Evolutionary conservation across 2,113 vertebrate species (phyloP).

Genomic region (Forbesichthys papilliferus): DNA sequence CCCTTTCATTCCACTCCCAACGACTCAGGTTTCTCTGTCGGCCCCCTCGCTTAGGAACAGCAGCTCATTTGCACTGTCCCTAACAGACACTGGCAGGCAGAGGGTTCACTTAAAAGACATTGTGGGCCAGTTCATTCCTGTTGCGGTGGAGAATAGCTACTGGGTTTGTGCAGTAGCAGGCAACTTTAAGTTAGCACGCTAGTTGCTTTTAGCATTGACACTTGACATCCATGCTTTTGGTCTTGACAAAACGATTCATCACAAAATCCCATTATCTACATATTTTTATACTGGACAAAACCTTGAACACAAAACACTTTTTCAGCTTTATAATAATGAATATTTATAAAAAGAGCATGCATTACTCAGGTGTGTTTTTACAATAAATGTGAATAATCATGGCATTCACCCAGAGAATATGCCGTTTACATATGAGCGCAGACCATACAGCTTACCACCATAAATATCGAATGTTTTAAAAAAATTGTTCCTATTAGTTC

Average conservation of each 20-base stretch:
- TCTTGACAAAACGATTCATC: conserved; percentile 91
- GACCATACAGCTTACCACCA: no score
- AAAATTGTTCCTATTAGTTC: no score
- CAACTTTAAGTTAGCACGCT: conserved; percentile 16
- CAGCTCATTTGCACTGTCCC: conserved; percentile 69
- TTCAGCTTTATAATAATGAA: background rate
- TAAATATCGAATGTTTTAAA: no score
- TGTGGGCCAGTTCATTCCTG: conserved; percentile 31
- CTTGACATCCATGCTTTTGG: conserved; percentile 98
- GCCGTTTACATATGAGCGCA: no score
- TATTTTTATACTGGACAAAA: conserved; percentile 86
- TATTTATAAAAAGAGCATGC: no score
- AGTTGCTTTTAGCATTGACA: conserved; percentile 70
- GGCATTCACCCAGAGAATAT: no score
- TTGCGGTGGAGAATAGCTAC: conserved; percentile 17
- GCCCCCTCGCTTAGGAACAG: conserved; percentile 65
- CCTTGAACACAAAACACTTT: conserved; percentile 77
- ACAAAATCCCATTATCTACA: conserved; percentile 92
- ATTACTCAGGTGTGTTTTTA: no score
- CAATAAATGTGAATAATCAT: no score
- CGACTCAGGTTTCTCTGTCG: conserved; percentile 73
- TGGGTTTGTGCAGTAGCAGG: conserved; percentile 12
- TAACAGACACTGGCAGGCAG: conserved; percentile 43
- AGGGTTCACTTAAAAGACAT: conserved; percentile 41
- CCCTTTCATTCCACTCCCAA: conserved; percentile 71